Conservation (phyloP, 2,888 invertebrate species). For the Lumbricus terrestris region DNA sequence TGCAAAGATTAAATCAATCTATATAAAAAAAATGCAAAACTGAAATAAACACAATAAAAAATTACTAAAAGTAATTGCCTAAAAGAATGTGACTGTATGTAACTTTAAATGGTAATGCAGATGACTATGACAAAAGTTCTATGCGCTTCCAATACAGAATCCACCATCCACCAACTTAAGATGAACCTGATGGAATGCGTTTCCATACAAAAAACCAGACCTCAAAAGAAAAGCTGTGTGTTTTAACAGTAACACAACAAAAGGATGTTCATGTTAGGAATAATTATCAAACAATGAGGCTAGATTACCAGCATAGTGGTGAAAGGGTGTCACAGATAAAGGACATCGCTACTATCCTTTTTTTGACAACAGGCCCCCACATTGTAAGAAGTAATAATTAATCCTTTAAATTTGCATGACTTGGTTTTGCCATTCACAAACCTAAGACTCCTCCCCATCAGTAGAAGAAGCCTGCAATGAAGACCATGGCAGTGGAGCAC, state of each 20-base stretch:
- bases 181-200: background rate
- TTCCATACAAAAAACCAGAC: background rate
- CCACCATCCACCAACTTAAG: background rate
- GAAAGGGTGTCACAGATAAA: too few relatives aligned
- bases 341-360: background rate
- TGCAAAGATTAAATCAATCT: too few relatives aligned
- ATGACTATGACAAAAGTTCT: background rate
- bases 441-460: too few relatives aligned
- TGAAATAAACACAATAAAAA: background rate
- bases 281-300: too few relatives aligned
- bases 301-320: too few relatives aligned
- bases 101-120: too few relatives aligned
- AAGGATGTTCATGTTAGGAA: too few relatives aligned
- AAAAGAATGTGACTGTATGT: too few relatives aligned
- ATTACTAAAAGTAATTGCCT: background rate
- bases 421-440: too few relatives aligned
- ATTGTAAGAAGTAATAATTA: background rate
- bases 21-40: background rate
- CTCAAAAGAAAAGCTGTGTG: background rate
- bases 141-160: background rate
- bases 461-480: too few relatives aligned
- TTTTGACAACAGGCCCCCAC: background rate
- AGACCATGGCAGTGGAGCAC: too few relatives aligned
- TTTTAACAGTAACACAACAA: background rate
- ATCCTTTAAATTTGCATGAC: too few relatives aligned